These are phyloP conservation scores for Atherinosoma microstoma DNA, from an alignment of 2,797 vertebrate genomes.

Conservation along the genomic window DNA sequence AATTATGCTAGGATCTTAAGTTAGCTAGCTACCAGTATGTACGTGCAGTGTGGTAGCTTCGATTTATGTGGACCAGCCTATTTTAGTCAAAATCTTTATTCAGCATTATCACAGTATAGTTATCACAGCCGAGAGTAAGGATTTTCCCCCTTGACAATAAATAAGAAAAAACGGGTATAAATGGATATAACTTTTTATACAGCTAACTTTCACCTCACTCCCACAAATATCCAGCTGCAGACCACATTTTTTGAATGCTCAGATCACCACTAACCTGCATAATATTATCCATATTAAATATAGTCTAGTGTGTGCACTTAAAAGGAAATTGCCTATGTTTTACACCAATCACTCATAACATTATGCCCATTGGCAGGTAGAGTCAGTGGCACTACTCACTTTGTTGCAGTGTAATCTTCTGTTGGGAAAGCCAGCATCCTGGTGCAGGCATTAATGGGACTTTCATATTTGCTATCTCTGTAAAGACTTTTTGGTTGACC, in stretches of 20 bases:
- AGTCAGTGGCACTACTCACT: neutral
- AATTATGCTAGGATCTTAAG: no score
- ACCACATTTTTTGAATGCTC: neutral
- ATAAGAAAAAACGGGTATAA: no score
- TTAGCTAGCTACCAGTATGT: neutral
- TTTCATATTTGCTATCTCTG: neutral
- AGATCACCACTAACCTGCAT: neutral
- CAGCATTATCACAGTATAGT: neutral
- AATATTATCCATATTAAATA: neutral
- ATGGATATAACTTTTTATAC: no score
- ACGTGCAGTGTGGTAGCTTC: neutral
- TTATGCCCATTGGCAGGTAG: neutral
- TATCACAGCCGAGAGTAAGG: neutral
- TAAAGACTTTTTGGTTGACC: neutral
- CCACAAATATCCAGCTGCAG: neutral
- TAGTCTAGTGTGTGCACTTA: neutral
- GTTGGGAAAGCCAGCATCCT: neutral
- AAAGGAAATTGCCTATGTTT: neutral
- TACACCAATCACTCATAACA: neutral
- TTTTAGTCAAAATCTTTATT: neutral
- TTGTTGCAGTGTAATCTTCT: neutral
- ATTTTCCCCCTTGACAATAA: no score
- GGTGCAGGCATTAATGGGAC: neutral
- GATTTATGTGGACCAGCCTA: no score
- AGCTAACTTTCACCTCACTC: neutral